These are phyloP conservation scores for Datnioides undecimradiatus DNA, from an alignment of 2,113 vertebrate genomes.

Conservation along the genomic window DNA sequence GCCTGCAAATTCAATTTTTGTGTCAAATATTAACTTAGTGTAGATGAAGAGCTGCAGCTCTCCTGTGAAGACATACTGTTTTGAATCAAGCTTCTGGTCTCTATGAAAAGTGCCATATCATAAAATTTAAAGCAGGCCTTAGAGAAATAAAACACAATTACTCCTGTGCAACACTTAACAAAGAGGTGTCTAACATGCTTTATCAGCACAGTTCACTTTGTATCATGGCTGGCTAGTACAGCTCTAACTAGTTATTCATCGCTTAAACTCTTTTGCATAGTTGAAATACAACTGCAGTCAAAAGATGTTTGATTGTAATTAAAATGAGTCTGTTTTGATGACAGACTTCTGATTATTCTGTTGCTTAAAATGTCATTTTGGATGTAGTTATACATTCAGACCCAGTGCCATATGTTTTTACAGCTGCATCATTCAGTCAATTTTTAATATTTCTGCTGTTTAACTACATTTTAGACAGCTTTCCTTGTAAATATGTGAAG, in stretches of 20 bases:
- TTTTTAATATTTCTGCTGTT: background rate
- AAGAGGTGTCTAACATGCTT: background rate
- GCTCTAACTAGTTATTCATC: too few relatives aligned
- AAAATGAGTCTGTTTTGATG: background rate
- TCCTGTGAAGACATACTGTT: background rate
- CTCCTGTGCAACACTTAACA: background rate
- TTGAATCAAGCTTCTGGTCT: background rate
- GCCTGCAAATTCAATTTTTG: background rate
- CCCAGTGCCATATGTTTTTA: background rate
- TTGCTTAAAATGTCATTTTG: background rate
- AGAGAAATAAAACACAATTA: background rate
- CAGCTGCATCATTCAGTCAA: background rate
- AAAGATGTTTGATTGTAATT: background rate
- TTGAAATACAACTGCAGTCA: background rate
- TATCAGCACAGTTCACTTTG: background rate
- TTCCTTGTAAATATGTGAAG: background rate
- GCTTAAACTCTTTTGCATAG: constrained; percentile 13
- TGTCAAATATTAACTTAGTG: background rate
- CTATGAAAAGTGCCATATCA: constrained; percentile 24
- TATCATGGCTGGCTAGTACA: background rate
- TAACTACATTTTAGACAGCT: background rate
- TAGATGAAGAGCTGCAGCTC: background rate
- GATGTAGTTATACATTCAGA: background rate
- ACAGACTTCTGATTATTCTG: background rate
- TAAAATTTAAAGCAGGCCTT: constrained; percentile 29